Conservation (phyloP, 2,888 invertebrate genomes). For the Acanthosepion lycidas region DNA sequence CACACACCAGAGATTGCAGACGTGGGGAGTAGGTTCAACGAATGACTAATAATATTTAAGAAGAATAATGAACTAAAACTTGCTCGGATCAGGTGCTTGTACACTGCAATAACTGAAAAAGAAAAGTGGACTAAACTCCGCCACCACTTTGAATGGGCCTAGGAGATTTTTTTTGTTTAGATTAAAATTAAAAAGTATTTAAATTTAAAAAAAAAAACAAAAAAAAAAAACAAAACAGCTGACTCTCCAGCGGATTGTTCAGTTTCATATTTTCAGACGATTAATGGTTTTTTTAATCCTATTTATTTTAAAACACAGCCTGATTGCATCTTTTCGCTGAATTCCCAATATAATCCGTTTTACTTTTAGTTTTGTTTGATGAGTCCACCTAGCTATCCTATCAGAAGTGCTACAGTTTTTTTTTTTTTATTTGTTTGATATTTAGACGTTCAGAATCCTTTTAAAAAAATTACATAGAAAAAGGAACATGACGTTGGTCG, state of each 20-base stretch:
- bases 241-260: not conserved
- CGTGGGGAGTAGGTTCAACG: not conserved
- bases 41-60: not conserved
- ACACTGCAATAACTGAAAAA: not conserved
- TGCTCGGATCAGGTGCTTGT: not conserved
- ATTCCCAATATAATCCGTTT: too few species aligned
- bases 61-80: too few species aligned
- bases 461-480: too few species aligned
- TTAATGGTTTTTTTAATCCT: not conserved
- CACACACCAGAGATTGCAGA: not conserved
- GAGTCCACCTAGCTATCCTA: too few species aligned
- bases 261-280: not conserved
- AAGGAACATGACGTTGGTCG: too few species aligned
- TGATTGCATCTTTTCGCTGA: not conserved
- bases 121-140: not conserved
- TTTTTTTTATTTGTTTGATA: too few species aligned
- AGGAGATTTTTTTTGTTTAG: not conserved
- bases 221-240: not conserved
- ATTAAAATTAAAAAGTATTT: not conserved
- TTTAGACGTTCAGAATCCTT: too few species aligned
- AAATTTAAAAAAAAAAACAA: not conserved
- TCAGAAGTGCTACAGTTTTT: too few species aligned
- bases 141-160: not conserved
- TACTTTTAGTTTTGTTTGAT: too few species aligned
- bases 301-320: not conserved